Percentiles rank a stretch among this genome's conserved stretches.
Conservation (phyloP, 2,113 vertebrate genomes). For the Chrysemys picta region DNA sequence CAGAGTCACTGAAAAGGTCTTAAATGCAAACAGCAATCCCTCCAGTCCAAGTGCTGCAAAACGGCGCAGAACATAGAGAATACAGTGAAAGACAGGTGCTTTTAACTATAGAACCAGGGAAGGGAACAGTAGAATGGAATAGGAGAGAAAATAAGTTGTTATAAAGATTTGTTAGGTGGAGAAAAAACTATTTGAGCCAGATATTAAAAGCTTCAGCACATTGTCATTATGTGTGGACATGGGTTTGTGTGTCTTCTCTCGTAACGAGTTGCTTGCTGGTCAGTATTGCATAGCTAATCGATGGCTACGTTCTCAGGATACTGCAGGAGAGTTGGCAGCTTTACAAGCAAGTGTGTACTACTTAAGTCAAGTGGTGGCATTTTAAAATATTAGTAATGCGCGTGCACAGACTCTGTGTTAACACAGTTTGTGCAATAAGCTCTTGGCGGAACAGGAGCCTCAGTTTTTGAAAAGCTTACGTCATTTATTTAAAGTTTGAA, state of each 20-base stretch:
- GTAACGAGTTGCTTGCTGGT: neutral
- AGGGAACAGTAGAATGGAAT: neutral
- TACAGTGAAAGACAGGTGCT: neutral
- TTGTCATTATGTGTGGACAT: neutral
- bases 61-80: slow-evolving; percentile 76
- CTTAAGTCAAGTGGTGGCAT: neutral
- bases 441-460: neutral
- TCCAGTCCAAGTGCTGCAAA: slow-evolving; percentile 92
- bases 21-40: slow-evolving; percentile 91
- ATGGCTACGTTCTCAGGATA: rapidly evolving
- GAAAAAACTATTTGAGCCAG: neutral
- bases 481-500: neutral
- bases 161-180: neutral
- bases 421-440: neutral
- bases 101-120: neutral
- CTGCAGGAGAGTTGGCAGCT: neutral
- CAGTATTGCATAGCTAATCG: neutral
- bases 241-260: neutral
- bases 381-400: neutral
- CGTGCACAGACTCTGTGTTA: rapidly evolving
- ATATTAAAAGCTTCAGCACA: neutral
- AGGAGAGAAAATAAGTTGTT: neutral
- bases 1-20: slow-evolving; percentile 90
- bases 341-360: neutral
- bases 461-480: rapidly evolving